Percentiles rank a stretch among this genome's conserved stretches.
These are phyloP conservation scores for Isichthys henryi DNA, from an alignment of 2,113 vertebrate genomes.

Conservation along the genomic window DNA sequence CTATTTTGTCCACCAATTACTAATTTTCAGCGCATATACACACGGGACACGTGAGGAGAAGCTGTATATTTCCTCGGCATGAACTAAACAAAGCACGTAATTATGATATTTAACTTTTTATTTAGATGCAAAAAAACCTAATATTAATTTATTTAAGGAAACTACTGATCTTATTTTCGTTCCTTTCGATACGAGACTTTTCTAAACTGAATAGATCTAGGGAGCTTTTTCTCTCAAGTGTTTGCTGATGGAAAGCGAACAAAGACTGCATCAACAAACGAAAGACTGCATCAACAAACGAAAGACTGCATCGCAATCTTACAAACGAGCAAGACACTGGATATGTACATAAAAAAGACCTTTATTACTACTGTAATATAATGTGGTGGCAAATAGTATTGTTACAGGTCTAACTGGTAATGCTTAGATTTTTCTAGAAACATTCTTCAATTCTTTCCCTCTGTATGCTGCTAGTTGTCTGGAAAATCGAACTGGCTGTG, in stretches of 20 bases:
- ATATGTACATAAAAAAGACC: constrained; percentile 39
- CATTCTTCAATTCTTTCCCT: constrained; percentile 40
- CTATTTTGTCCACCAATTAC: neutral
- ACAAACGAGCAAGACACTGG: constrained; percentile 52
- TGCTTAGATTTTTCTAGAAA: constrained; percentile 47
- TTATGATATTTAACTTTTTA: constrained; percentile 82
- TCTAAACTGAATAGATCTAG: constrained; percentile 59
- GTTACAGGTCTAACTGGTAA: constrained; percentile 44
- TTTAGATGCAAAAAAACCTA: constrained; percentile 70
- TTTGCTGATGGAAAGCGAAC: constrained; percentile 39
- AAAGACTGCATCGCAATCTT: constrained; percentile 16
- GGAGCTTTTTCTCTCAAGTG: constrained; percentile 43
- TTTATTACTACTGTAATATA: constrained; percentile 50
- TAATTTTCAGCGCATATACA: constrained; percentile 11
- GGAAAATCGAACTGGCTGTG: constrained; percentile 57
- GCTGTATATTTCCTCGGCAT: constrained; percentile 43
- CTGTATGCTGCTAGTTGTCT: constrained; percentile 85
- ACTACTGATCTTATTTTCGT: constrained; percentile 57
- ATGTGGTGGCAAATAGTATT: constrained; percentile 38
- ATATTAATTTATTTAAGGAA: constrained; percentile 96
- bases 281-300: too few species aligned
- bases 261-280: constrained; percentile 16
- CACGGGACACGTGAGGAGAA: constrained; percentile 39
- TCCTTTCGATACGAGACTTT: constrained; percentile 42
- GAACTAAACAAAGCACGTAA: constrained; percentile 47